These are phyloP conservation scores for Eucriotettix oculatus DNA, from an alignment of 2,888 invertebrate species.

Conservation along the genomic window DNA sequence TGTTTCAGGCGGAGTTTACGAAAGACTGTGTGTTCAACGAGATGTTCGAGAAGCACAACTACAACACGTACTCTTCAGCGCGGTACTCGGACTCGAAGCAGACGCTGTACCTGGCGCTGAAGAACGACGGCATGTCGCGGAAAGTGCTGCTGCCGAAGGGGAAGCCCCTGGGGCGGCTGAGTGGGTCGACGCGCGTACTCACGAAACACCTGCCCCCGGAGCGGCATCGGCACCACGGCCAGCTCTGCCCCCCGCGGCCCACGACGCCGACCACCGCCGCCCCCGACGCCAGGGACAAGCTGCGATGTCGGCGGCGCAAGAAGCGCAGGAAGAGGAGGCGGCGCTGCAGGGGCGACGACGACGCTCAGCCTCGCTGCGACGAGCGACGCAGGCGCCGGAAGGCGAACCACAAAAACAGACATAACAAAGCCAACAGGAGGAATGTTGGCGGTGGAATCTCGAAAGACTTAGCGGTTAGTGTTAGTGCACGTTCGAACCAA, in stretches of 20 bases:
- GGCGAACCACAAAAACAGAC: too few relatives aligned
- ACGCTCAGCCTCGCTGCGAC: not conserved
- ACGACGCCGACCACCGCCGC: conserved; percentile 1
- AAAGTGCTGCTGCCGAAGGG: conserved; percentile 51
- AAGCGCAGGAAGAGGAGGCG: conserved; percentile 26
- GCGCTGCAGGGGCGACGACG: conserved; percentile 19
- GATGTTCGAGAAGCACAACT: conserved; percentile 67
- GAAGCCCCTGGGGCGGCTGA: conserved; percentile 52
- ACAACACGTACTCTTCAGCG: conserved; percentile 67
- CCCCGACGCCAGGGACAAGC: conserved; percentile 23
- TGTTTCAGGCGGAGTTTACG: conserved; percentile 70
- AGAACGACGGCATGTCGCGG: conserved; percentile 53
- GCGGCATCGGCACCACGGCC: conserved; percentile 12
- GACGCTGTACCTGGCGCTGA: conserved; percentile 59
- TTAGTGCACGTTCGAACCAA: not conserved
- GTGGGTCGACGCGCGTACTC: conserved; percentile 29
- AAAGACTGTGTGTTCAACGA: conserved; percentile 74
- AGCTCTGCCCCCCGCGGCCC: conserved; percentile 11
- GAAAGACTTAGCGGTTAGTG: too few relatives aligned
- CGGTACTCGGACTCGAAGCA: conserved; percentile 51
- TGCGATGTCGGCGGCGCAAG: conserved; percentile 31
- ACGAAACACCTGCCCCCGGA: not conserved
- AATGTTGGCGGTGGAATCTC: too few relatives aligned
- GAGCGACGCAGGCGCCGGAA: conserved; percentile 1
- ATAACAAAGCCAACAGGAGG: too few relatives aligned